A percentile compares a stretch with the other conserved stretches of the same genome.
Conservation (phyloP, 2,113 vertebrate genomes). For the Phyllopteryx taeniolatus region DNA sequence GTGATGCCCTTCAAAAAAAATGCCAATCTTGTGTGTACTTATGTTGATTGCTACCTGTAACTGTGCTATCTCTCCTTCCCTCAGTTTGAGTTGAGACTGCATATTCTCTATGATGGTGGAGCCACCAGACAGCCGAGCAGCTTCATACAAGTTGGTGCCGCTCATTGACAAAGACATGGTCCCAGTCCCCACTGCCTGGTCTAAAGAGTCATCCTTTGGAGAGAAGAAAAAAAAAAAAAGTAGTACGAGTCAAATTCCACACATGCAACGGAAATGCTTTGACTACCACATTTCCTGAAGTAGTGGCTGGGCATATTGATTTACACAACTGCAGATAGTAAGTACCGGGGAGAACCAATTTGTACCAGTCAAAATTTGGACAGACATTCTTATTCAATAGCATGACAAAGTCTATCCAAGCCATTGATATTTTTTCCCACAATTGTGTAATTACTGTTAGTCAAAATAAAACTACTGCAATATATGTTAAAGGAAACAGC, state of each 20-base stretch:
- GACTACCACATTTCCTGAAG: no score
- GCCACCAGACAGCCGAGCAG: slow-evolving; percentile 88
- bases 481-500: no score
- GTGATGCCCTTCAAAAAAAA: neutral
- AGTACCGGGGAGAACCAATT: neutral
- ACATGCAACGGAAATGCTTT: neutral
- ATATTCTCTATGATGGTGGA: slow-evolving; percentile 94
- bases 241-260: neutral
- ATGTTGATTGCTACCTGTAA: slow-evolving; percentile 81
- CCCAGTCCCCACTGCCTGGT: slow-evolving; percentile 80
- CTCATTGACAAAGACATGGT: slow-evolving; percentile 76
- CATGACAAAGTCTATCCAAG: no score
- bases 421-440: no score
- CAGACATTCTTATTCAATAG: no score
- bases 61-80: slow-evolving; percentile 92
- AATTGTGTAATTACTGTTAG: no score
- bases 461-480: no score
- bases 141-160: slow-evolving; percentile 90
- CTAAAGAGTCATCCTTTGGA: slow-evolving; percentile 84
- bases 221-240: neutral
- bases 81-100: slow-evolving; percentile 93
- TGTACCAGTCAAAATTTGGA: neutral
- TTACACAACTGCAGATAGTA: neutral
- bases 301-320: neutral
- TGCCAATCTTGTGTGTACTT: no score